Conservation (phyloP, 2,797 vertebrate species). For the Diplodus sargus region DNA sequence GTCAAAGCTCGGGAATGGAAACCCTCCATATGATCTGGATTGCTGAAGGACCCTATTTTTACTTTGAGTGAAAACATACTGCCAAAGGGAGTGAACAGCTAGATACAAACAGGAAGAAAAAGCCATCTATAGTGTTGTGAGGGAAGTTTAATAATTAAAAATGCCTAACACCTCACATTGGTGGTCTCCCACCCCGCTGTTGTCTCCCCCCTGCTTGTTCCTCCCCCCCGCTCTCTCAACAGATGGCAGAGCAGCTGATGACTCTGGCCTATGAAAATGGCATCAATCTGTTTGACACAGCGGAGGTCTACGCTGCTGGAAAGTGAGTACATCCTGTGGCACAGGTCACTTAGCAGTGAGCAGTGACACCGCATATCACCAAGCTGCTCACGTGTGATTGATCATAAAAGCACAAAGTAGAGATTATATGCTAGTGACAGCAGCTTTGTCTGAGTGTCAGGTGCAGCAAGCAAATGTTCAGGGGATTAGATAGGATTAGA, state of each 20-base stretch:
- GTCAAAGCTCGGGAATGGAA: constrained; percentile 61
- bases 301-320: constrained; percentile 97
- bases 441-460: neutral
- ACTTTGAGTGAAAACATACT: constrained; percentile 33
- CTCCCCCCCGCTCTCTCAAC: constrained; percentile 73
- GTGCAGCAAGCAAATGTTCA: constrained; percentile 8
- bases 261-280: constrained; percentile 98
- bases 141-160: constrained; percentile 60
- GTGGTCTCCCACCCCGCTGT: constrained; percentile 30
- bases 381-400: constrained; percentile 29
- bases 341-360: constrained; percentile 47
- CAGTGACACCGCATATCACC: constrained; percentile 14
- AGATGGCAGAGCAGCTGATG: constrained; percentile 99
- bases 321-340: constrained; percentile 89
- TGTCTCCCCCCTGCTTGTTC: constrained; percentile 30
- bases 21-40: constrained; percentile 49
- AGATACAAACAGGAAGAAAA: constrained; percentile 25
- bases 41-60: constrained; percentile 60
- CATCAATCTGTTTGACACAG: constrained; percentile 99
- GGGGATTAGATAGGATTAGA: constrained; percentile 8
- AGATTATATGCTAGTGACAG: neutral
- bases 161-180: constrained; percentile 45
- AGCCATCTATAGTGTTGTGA: constrained; percentile 29
- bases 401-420: constrained; percentile 24
- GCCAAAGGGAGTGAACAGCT: constrained; percentile 16